phyloP scores from a whole-genome alignment of 2,113 vertebrate species.

The Hiodon alosoides region DNA sequence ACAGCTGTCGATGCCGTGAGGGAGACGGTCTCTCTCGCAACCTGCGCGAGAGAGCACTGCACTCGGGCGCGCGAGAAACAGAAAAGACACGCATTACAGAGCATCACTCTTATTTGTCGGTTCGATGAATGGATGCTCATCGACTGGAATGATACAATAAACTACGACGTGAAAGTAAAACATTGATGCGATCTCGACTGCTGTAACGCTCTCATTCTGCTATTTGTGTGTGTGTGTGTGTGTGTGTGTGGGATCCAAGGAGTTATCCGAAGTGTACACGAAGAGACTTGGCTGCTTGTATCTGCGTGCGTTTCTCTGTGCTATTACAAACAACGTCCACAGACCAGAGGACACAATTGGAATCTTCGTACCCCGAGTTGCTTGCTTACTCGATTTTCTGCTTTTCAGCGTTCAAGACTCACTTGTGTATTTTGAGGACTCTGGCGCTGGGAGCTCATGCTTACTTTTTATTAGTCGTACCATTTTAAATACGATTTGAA shows the following conservation, averaged over 20 bases:
- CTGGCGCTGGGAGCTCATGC: conserved; percentile 3
- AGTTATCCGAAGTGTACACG: conserved; percentile 8
- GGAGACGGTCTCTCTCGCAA: conserved; percentile 18
- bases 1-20: conserved; percentile 13
- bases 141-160: conserved; percentile 10
- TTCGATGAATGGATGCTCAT: conserved; percentile 6
- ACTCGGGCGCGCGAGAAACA: conserved; percentile 11
- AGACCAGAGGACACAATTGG: conserved; percentile 40
- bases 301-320: conserved; percentile 50
- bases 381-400: conserved; percentile 21
- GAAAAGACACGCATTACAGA: conserved; percentile 5
- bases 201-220: neutral
- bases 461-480: neutral
- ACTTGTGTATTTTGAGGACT: conserved; percentile 11
- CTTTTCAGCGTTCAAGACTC: neutral
- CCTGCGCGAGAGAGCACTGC: conserved; percentile 22
- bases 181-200: neutral
- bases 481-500: neutral
- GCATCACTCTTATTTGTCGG: neutral
- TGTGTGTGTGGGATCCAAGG: neutral
- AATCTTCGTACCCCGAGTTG: conserved; percentile 29
- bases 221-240: neutral
- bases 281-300: conserved; percentile 40
- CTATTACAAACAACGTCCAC: conserved; percentile 36
- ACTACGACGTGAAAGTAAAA: neutral